Evolutionary conservation across 1,140 invertebrate genomes (phyloP).

Genomic region (Sycophila sp.): DNA sequence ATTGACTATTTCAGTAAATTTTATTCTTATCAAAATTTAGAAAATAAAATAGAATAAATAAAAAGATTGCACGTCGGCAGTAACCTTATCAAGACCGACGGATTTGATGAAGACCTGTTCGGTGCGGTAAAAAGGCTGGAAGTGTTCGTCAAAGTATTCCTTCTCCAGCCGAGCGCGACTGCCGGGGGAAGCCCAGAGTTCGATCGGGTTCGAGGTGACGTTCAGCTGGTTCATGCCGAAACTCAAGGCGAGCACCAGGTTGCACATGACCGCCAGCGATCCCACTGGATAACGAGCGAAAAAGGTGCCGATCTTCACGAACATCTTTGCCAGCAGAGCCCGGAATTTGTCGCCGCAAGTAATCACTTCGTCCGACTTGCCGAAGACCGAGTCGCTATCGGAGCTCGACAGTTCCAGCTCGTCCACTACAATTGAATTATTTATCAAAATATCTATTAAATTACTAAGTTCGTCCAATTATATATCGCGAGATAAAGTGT

Average conservation of each 20-base stretch:
- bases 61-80: too few species aligned
- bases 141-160: conserved; percentile 91
- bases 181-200: conserved; percentile 93
- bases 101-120: conserved; percentile 87
- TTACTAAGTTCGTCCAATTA: neutral
- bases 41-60: too few species aligned
- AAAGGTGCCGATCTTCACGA: conserved; percentile 69
- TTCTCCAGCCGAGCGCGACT: conserved; percentile 87
- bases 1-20: too few species aligned
- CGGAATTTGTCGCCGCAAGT: conserved; percentile 10
- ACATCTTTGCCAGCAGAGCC: neutral
- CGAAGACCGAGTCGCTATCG: neutral
- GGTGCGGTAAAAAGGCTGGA: conserved; percentile 94
- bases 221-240: conserved; percentile 73
- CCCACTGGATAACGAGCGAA: conserved; percentile 63
- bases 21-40: too few species aligned
- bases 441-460: neutral
- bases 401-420: conserved; percentile 5
- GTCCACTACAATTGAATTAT: neutral
- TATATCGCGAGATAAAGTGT: too few species aligned
- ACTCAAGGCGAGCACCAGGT: conserved; percentile 63
- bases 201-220: conserved; percentile 93
- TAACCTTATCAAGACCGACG: conserved; percentile 16
- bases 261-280: conserved; percentile 7
- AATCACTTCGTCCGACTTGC: neutral